A percentile compares a stretch with the other conserved stretches of the same genome.
These are phyloP conservation scores for Tachina fera DNA, from an alignment of 2,888 invertebrate genomes.

Conservation along the genomic window DNA sequence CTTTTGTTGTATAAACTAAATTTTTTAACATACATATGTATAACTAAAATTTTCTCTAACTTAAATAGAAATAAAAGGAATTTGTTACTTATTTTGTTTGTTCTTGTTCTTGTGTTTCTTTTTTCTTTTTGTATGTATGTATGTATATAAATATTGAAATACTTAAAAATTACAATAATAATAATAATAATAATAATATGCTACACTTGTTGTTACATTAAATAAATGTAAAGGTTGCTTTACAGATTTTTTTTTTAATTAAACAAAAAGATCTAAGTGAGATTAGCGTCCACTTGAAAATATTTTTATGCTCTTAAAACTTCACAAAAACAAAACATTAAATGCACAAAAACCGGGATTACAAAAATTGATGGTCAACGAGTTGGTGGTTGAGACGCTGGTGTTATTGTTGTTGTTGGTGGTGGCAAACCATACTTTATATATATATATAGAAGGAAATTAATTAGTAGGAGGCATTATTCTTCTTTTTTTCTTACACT, in stretches of 20 bases:
- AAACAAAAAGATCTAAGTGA: conserved; percentile 5
- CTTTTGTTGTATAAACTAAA: conserved; percentile 55
- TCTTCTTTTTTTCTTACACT: not conserved
- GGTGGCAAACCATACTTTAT: conserved; percentile 47
- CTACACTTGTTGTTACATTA: conserved; percentile 59
- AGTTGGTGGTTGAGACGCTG: conserved; percentile 38
- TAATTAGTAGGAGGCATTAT: conserved; percentile 27
- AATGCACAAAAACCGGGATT: conserved; percentile 57
- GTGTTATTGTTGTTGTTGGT: conserved; percentile 44
- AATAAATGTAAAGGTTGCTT: conserved; percentile 24
- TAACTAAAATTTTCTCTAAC: conserved; percentile 71
- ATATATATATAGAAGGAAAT: conserved; percentile 28
- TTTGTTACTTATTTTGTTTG: conserved; percentile 31
- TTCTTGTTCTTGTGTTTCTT: not conserved
- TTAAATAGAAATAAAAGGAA: conserved; percentile 65
- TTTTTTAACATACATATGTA: conserved; percentile 44
- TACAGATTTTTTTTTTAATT: conserved; percentile 27
- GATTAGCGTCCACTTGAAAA: conserved; percentile 16
- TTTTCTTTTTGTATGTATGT: conserved; percentile 14
- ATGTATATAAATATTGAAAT: conserved; percentile 59
- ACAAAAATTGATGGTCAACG: conserved; percentile 38
- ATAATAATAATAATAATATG: conserved; percentile 66
- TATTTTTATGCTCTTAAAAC: conserved; percentile 10
- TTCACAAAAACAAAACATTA: conserved; percentile 36
- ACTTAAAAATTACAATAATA: conserved; percentile 66